Evolutionary conservation across 2,888 invertebrate genomes (phyloP).

Genomic region (Oligia strigilis): DNA sequence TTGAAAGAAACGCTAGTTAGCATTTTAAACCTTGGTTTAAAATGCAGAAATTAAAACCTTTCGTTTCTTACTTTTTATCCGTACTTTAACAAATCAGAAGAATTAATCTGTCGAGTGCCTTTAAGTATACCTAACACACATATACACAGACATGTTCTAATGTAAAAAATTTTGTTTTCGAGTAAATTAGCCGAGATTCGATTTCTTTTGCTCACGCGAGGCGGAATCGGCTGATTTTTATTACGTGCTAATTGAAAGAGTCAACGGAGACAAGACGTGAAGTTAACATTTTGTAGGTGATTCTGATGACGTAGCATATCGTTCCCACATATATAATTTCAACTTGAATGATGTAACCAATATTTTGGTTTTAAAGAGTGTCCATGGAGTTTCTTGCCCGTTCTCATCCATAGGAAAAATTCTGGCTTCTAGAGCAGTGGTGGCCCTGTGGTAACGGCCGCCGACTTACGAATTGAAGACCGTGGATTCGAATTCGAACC

Average conservation of each 20-base stretch:
- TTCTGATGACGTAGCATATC: not conserved
- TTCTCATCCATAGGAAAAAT: too few species aligned
- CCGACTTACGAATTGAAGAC: too few species aligned
- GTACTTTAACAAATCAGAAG: not conserved
- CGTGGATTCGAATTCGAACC: too few species aligned
- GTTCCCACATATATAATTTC: too few species aligned
- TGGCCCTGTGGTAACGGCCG: too few species aligned
- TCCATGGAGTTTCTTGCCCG: too few species aligned
- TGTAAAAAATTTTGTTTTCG: too few species aligned
- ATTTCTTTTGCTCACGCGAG: not conserved
- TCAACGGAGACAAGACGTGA: slow-evolving; percentile 25
- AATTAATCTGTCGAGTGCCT: not conserved
- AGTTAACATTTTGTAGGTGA: not conserved
- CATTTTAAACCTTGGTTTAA: not conserved
- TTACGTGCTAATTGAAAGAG: slow-evolving; percentile 53
- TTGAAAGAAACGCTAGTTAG: not conserved
- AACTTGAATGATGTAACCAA: too few species aligned
- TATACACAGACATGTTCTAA: too few species aligned
- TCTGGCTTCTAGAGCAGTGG: too few species aligned
- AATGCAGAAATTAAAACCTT: not conserved
- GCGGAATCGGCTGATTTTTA: slow-evolving; percentile 53
- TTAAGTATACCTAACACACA: not conserved
- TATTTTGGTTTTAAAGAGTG: too few species aligned
- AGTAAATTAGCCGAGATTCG: not conserved
- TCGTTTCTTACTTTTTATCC: not conserved